Evolutionary conservation across 2,797 vertebrate species (phyloP), one percentile per base, ranked within the genome.

Genomic region (Gallinago solitaria): DNA sequence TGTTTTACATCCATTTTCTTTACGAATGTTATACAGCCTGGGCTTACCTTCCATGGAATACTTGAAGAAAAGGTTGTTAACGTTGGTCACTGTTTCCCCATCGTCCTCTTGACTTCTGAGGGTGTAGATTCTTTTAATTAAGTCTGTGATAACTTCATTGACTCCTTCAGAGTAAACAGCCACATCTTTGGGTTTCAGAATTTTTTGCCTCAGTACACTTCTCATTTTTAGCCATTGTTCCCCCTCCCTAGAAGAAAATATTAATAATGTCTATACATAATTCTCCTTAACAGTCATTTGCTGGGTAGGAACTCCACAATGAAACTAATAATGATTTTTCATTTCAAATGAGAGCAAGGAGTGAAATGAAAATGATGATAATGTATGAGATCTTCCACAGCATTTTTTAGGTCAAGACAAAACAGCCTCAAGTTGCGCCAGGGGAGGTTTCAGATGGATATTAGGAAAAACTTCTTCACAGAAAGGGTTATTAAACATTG

Each of bases 31-130:
- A 61, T 12, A 32, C 14, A 63, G 43, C 19, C 60, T 32, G 12
- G 28, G 11, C 97, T 97, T 93, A 99, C 99, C 99, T 98, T 99
- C 99, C 99, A 99, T 99, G 27, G 99, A 98, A 54, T 99, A 99
- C 94, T 99, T 99, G 98, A 99, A 99, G 98, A 99, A 99, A 89
- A 99, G 98, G 80, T 98, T 99, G 83, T 99, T 99, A 83, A 99
- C 92, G 63, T 99, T 98, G 94, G 90, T 93, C 83, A 99, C 98
- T 3, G 99, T 99, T 68, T 97, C 97, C 21, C 98, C 98, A 37
- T 99, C 98, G 0, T 96, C 88, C 70, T 98, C 97, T 94, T 98
- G 96, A 82, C 83, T 90, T 71, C 98, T 98, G 39, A 99, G 97
- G 9, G 79, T 84, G 37, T 90, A 54, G 64, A 99, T 98, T 97